These are phyloP conservation scores for Saccopteryx leptura DNA, from an alignment of 2,113 vertebrate species.

Conservation along the genomic window DNA sequence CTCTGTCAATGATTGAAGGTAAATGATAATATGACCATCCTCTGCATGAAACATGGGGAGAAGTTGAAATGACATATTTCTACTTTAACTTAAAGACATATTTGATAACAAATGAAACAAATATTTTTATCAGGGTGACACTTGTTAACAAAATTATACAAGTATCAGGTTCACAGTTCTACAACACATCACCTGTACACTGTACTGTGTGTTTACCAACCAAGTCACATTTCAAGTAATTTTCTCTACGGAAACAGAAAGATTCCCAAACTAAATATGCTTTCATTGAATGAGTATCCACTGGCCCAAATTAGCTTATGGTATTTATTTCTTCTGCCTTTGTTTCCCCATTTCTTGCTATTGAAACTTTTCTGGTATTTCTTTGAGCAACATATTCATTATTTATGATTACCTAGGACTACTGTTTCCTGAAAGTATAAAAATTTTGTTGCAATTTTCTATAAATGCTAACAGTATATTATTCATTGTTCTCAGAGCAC, in stretches of 20 bases:
- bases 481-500: neutral
- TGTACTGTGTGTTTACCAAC: neutral
- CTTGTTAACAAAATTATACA: neutral
- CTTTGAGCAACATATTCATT: constrained; percentile 5
- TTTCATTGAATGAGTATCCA: neutral
- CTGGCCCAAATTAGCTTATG: neutral
- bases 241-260: constrained; percentile 20
- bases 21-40: neutral
- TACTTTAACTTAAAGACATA: neutral
- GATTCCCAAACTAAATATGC: neutral
- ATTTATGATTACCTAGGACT: neutral
- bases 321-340: neutral
- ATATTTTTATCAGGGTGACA: neutral
- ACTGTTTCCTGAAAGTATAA: neutral
- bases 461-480: neutral
- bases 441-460: constrained; percentile 14
- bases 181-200: neutral
- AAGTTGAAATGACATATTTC: neutral
- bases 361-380: constrained; percentile 9
- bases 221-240: neutral
- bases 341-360: neutral
- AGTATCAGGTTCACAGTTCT: neutral
- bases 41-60: neutral
- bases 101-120: constrained; percentile 1
- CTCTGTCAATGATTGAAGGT: neutral